Base-by-base conservation (phyloP, 2,888 invertebrate genomes). In the Epistrophella euchroma region DNA sequence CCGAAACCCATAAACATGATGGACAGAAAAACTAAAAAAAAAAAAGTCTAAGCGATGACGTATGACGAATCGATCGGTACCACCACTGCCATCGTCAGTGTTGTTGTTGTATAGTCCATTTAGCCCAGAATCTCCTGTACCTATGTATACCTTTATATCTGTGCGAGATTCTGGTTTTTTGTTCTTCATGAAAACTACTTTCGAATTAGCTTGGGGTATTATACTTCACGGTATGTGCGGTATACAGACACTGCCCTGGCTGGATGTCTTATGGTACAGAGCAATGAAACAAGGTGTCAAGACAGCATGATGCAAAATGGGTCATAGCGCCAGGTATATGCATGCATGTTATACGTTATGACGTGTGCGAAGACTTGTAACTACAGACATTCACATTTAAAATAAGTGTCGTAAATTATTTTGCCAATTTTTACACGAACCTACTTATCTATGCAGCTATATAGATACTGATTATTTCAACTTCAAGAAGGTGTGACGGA, bases 141-240 rank as follows among this genome's bases (percentile, higher is more conserved):
- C 75, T 75, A 15, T 40, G 15, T n/a, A 32, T 32, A 45, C 72
- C 28, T 28, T 5, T 5, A 1, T 28, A 5, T 28, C 1, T 32
- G 9, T 79, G 52, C 13, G 40, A 52, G 32, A 35, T 52, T 47
- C 74, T 64, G 43, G 50, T 70, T 75, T 71, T 60, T 62, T 75
- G 50, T 47, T 70, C 55, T 52, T 76, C 56, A 32, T 22, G 47
- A 50, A 88, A 88, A 88, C 82, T 85, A 88, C 85, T 81, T 88
- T 88, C 88, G 78, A 88, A 88, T 88, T 88, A 88, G 87, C 85
- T 78, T 58, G 82, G 83, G 78, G 86, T 76, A 72, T 83, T 45
- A 32, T 37, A 78, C 73, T 60, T 68, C 58, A 71, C 11, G 68
- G 73, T 74, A 56, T 43, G 73, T 32, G 22, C 50, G 7, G 47